A percentile compares a stretch with the other conserved stretches of the same genome.
phyloP scores from a whole-genome alignment of 2,888 invertebrate species.

The Caenorhabditis sp. region DNA sequence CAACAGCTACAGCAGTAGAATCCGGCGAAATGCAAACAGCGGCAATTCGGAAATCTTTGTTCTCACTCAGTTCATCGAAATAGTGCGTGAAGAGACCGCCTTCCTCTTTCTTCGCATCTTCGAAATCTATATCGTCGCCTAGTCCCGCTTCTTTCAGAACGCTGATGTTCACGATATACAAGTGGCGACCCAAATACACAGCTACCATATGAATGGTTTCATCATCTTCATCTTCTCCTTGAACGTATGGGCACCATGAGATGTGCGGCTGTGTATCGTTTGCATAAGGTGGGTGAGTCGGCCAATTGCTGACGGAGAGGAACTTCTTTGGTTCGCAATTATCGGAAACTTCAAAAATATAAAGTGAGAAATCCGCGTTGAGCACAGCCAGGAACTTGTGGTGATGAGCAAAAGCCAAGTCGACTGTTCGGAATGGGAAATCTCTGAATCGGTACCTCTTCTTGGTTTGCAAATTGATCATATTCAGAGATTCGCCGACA shows the following conservation, averaged over 20 bases:
- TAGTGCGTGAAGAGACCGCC: constrained; percentile 65
- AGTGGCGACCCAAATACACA: constrained; percentile 69
- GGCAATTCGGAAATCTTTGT: constrained; percentile 59
- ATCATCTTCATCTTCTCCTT: constrained; percentile 66
- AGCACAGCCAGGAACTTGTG: constrained; percentile 78
- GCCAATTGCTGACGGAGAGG: constrained; percentile 53
- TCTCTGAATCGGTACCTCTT: constrained; percentile 78
- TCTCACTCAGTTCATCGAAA: constrained; percentile 58
- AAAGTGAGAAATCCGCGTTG: constrained; percentile 75
- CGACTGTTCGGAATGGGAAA: constrained; percentile 71
- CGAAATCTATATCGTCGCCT: constrained; percentile 55
- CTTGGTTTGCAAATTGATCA: constrained; percentile 72
- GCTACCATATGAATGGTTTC: constrained; percentile 69
- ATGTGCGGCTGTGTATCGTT: constrained; percentile 62
- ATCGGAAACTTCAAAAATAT: constrained; percentile 76
- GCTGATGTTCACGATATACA: constrained; percentile 74
- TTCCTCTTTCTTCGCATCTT: constrained; percentile 57
- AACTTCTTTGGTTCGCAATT: constrained; percentile 58
- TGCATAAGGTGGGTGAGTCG: constrained; percentile 15
- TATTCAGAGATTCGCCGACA: constrained; percentile 70
- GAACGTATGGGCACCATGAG: constrained; percentile 81
- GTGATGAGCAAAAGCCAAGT: constrained; percentile 78
- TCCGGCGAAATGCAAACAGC: constrained; percentile 79
- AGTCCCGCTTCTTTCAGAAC: constrained; percentile 45
- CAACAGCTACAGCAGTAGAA: constrained; percentile 79